phyloP scores from a whole-genome alignment of 2,113 vertebrate genomes.

The Panthera uncia region DNA sequence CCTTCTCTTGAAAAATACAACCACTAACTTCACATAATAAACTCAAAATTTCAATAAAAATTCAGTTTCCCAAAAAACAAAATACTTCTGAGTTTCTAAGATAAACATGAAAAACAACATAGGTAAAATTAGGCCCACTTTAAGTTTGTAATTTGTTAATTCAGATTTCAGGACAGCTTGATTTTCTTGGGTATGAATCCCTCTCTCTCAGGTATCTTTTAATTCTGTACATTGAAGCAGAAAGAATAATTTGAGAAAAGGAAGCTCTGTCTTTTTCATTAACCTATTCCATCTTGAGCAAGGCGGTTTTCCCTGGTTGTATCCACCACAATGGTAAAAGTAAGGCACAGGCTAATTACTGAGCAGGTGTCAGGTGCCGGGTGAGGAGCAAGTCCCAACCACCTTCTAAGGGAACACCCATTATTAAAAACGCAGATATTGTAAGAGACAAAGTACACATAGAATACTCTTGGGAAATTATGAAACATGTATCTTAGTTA shows the following conservation, averaged over 20 bases:
- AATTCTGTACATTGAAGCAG: background rate
- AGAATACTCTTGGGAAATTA: background rate
- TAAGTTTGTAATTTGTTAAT: background rate
- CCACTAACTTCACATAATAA: background rate
- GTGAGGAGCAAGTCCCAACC: background rate
- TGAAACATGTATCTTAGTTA: background rate
- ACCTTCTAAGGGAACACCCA: background rate
- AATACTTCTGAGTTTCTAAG: background rate
- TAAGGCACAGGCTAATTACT: background rate
- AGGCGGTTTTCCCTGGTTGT: background rate
- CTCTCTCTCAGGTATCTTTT: background rate
- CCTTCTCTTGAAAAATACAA: background rate
- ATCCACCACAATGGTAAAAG: background rate
- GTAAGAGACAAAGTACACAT: background rate
- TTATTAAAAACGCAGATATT: background rate
- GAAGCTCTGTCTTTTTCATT: background rate
- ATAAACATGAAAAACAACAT: background rate
- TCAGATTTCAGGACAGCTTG: background rate
- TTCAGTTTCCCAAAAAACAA: background rate
- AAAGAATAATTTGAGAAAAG: background rate
- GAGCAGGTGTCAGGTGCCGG: background rate
- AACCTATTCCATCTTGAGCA: background rate
- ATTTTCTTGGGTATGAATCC: background rate
- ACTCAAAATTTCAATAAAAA: constrained; percentile 5
- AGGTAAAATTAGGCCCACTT: background rate